Base-by-base conservation (phyloP, 2,797 vertebrate genomes). In the Mionectes olivaceus region DNA sequence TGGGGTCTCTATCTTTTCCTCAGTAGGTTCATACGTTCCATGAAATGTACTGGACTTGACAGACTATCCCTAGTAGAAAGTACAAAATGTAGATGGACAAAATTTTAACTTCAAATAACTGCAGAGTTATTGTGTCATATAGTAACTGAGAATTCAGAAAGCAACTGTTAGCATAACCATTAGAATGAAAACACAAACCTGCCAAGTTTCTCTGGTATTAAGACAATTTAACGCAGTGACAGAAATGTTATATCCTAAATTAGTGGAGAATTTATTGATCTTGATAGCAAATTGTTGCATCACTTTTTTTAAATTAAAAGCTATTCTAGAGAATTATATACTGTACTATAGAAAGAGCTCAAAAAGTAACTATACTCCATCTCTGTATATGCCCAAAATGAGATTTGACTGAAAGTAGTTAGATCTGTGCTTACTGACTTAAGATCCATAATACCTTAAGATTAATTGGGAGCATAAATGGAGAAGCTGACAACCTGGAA, bases 391-490 rank as follows among this genome's bases (percentile, higher is more conserved):
- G 53, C 27, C 13, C 23, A 39, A 50, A 85, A 85, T 65, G 37
- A 86, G 76, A 80, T 93, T 87, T 95, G 85, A 92, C 69, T 22
- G 4, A 28, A 83, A n/a, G 63, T 85, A 77, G 87, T 93, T 71
- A 87, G 71, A 39, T 49, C 75, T 91, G 59, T 90, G 64, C 91
- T 95, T 94, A 85, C 65, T 80, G 69, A 94, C 78, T 91, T 69
- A 85, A 95, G 92, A 88, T 94, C 71, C 90, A 75, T 64, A 88
- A 92, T 70, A 55, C 50, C 28, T 92, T 96, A 94, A 96, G 95
- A 97, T 90, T 95, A 93, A 96, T 96, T 94, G 76, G 59, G 67
- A 88, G 83, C 81, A 90, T 95, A 97, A 97, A 95, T 90, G 90
- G 90, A 91, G 80, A 68, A 90, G 74, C 88, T 96, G 91, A 79